Evolutionary conservation across 2,113 vertebrate species (phyloP), one percentile per base, ranked within the genome.

Genomic region (Trematocara macrostoma): DNA sequence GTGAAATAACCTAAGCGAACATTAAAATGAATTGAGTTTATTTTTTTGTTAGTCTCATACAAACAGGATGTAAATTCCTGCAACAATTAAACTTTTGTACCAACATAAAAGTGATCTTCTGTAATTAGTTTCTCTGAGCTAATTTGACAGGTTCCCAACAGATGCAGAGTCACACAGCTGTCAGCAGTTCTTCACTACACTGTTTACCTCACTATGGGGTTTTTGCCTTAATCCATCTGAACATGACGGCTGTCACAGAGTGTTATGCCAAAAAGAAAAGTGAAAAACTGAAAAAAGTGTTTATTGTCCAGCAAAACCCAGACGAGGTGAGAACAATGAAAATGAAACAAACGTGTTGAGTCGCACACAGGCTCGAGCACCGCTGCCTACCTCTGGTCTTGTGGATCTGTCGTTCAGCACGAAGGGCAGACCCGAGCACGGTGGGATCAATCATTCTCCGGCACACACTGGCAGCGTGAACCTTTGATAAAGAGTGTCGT

Each of bases 401-500:
- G 83, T 56, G 71, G 85, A 88, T 83, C 89, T 20, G 84, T 87
- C 91, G 89, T 89, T 90, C 89, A 85, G 87, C 82, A 79, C 85
- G 94, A 95, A 96, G 95, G 94, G 93, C 94, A 94, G 81, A 90
- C 67, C 64, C 11, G 78, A 90, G 84, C 81, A 18, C 18, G 86
- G 59, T 23, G 38, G 87, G 93, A 96, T 96, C 95, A 95, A 92
- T 96, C 96, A 96, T 85, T 61, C 85, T 59, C 15, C 92, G 47
- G 92, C 92, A 92, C 91, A 91, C 84, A 56, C 78, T 85, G 92
- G 86, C 93, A 93, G 91, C 88, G 94, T 95, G 95, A 96, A 96
- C 88, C 95, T 96, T 95, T 96, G 95, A 96, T 96, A 95, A 95
- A 96, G 94, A 94, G 93, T 94, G 89, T 95, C 92, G 94, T 94